Evolutionary conservation across 64 coral and sea anemone genomes (phyloP).

Genomic region (Porites australiensis): DNA sequence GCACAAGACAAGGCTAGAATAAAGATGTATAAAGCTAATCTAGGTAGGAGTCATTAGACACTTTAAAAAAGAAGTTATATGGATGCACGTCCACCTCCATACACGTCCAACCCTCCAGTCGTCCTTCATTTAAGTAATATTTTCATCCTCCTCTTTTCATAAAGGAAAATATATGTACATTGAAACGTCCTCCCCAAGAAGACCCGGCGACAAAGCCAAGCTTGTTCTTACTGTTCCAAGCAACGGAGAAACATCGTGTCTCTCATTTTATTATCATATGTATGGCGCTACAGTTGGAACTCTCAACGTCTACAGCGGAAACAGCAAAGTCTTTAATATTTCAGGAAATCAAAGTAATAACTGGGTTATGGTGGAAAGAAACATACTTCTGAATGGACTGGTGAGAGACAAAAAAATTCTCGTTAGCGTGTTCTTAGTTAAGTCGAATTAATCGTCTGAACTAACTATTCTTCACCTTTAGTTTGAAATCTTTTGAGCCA

Average conservation of each 20-base stretch:
- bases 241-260: neutral
- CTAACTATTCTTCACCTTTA: too few relatives aligned
- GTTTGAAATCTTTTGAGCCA: too few relatives aligned
- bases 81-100: too few relatives aligned
- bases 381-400: neutral
- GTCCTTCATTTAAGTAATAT: too few relatives aligned
- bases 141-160: neutral
- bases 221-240: neutral
- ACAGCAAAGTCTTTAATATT: constrained; percentile 27
- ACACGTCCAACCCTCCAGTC: too few relatives aligned
- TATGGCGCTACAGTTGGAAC: constrained; percentile 19
- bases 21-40: too few relatives aligned
- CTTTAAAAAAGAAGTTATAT: too few relatives aligned
- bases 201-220: neutral
- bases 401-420: neutral
- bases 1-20: too few relatives aligned
- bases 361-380: neutral
- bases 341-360: constrained; percentile 14
- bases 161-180: constrained; percentile 3
- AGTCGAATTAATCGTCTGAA: too few relatives aligned
- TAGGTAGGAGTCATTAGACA: too few relatives aligned
- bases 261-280: constrained; percentile 56
- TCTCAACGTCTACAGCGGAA: constrained; percentile 30
- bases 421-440: too few relatives aligned
- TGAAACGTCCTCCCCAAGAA: neutral